A percentile compares a stretch with the other conserved stretches of the same genome.
Evolutionary conservation across 2,888 invertebrate species (phyloP).

Genomic region (Pheosia tremula): DNA sequence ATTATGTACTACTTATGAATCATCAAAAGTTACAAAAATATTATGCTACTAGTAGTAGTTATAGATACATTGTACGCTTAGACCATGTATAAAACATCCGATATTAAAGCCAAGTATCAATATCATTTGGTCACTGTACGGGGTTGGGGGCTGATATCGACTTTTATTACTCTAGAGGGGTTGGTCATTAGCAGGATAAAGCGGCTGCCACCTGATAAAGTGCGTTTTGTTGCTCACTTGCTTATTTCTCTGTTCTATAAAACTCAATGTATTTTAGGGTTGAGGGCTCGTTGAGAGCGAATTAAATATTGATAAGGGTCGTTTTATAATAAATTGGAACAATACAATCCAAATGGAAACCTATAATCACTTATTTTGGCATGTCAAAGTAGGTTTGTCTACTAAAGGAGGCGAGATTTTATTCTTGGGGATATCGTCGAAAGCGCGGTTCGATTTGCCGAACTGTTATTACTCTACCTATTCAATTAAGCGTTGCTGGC

Average conservation of each 20-base stretch:
- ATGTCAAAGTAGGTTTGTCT: too few relatives aligned
- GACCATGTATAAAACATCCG: too few relatives aligned
- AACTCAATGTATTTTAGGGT: slow-evolving; percentile 43
- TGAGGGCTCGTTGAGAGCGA: slow-evolving; percentile 27
- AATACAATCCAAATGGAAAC: background rate
- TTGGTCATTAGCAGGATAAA: slow-evolving; percentile 83
- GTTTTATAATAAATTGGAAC: background rate
- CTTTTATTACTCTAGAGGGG: slow-evolving; percentile 82
- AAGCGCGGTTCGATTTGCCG: too few relatives aligned
- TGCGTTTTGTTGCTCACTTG: slow-evolving; percentile 82
- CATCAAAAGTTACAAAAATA: too few relatives aligned
- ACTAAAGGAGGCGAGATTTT: too few relatives aligned
- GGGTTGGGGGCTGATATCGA: slow-evolving; percentile 73
- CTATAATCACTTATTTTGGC: too few relatives aligned
- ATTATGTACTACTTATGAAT: too few relatives aligned
- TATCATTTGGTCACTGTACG: slow-evolving; percentile 31
- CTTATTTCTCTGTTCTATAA: slow-evolving; percentile 65
- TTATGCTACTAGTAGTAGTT: too few relatives aligned
- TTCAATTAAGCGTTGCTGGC: too few relatives aligned
- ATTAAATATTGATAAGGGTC: background rate
- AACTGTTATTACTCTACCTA: too few relatives aligned
- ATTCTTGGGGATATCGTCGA: too few relatives aligned
- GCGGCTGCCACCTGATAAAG: slow-evolving; percentile 83
- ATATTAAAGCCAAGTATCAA: slow-evolving; percentile 57
- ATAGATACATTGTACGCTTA: too few relatives aligned